phyloP scores from a whole-genome alignment of 2,113 vertebrate species.

The Periophthalmodon schlosseri region DNA sequence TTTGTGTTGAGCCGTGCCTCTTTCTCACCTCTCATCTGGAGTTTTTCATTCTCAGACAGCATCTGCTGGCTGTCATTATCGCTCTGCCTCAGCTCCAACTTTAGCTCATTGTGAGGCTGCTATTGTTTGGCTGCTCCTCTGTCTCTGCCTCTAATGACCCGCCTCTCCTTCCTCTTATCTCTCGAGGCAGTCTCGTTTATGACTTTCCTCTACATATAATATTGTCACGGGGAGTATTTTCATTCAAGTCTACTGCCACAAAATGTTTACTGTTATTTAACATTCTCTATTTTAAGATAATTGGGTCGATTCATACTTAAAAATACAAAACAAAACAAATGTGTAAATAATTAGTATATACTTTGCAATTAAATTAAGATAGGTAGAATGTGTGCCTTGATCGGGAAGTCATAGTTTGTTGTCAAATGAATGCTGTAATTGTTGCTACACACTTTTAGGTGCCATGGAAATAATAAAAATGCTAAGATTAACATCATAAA shows the following conservation, averaged over 20 bases:
- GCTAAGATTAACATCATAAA: neutral
- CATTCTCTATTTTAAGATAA: neutral
- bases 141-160: neutral
- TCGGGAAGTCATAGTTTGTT: too few relatives aligned
- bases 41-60: conserved; percentile 22
- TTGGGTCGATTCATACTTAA: neutral
- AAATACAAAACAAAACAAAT: neutral
- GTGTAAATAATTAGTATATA: too few relatives aligned
- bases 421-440: too few relatives aligned
- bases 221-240: neutral
- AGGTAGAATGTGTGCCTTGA: too few relatives aligned
- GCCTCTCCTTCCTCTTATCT: conserved; percentile 22
- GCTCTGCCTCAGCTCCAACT: conserved; percentile 32
- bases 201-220: neutral
- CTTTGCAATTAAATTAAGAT: too few relatives aligned
- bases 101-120: conserved; percentile 7
- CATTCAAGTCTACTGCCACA: neutral
- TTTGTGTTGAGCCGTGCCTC: conserved; percentile 22
- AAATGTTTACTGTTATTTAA: neutral
- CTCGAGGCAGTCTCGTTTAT: neutral
- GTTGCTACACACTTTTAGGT: too few relatives aligned
- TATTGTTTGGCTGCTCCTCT: conserved; percentile 15
- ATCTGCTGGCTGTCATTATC: conserved; percentile 40
- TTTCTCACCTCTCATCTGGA: conserved; percentile 19
- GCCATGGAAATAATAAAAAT: neutral